Base-by-base conservation (phyloP, 23 tunicate species). In the Oikopleura vanhoeffeni region DNA sequence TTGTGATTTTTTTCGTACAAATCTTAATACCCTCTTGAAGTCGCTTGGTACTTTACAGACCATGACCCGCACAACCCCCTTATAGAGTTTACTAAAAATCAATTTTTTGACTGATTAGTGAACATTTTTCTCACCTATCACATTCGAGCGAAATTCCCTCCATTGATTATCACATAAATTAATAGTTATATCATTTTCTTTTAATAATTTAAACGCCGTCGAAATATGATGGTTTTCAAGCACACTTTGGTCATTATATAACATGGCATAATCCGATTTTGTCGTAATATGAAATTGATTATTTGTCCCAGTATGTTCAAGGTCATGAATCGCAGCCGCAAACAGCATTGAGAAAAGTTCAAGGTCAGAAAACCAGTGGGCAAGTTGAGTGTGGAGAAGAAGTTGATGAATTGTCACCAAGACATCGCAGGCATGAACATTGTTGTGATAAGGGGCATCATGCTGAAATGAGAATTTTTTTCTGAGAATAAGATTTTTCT, bases 221-320 rank as follows among this genome's bases (percentile, higher is more conserved):
- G 89, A 86, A 4, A 88, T 84, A 87, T 91, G 97, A 41, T 91
- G 97, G 33, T 91, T 89, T 67, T 91, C 97, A 1, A 91, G 82
- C 0, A 91, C 91, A 0, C 91, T 88, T 27, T 83, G 76, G 83
- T 91, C 97, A 85, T 91, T 91, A 84, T 91, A 91, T 36, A 91
- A 57, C 41, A 57, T 57, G 1, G 97, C 97, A 1, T 88, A 58
- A 27, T 64, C 49, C 18, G 97, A 91, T 91, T 90, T 91, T 39
- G 96, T 91, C 39, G 85, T 85, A 3, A 86, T 91, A 77, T 91
- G 96, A 40, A 88, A 91, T 67, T 67, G 86, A 76, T 91, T 91
- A 39, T 88, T 91, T 40, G 90, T 88, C 60, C 96, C 96, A 2
- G 90, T 91, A 84, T 91, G 96, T 40, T 88, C 96, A 38, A 91